Evolutionary conservation across 1,140 invertebrate species (phyloP), one percentile per base, ranked within the genome.

Genomic region (Arion vulgaris): DNA sequence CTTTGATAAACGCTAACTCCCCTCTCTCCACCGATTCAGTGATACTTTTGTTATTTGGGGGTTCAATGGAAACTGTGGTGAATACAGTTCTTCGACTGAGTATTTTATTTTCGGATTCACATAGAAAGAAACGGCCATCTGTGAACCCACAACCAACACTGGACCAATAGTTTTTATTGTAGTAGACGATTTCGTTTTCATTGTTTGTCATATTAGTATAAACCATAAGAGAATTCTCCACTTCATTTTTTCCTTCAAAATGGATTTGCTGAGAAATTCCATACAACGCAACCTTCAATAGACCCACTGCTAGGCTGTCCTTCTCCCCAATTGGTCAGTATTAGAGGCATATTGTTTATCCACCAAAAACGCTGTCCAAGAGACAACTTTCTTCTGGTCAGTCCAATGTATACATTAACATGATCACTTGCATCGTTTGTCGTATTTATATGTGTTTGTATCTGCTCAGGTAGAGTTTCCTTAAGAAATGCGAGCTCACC

Each of bases 81-180:
- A 17, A 36, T 9, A 9, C 5, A 32, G 34, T 36, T 36, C 2
- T 41, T 15, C 17, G 39, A 26, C 13, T 38, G 9, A 38, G 17
- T 4, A 36, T 13, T 72, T 72, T 72, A 36, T 38, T 72, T 72
- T 38, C 69, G 9, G 39, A 36, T 26, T 72, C 69, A n/a, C 69
- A 72, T n/a, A 72, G 17, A 41, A 11, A 36, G 34, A 72, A 41
- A 36, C 69, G 34, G 7, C 34, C 34, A 72, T 38, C 26, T 72
- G 19, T 72, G 34, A 38, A 36, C 17, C 69, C 69, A 72, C 69
- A 72, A n/a, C 69, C 69, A 41, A 72, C 39, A n/a, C 69, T 72
- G 69, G 34, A 17, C 69, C 69, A 72, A 23, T 36, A 23, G 19
- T 41, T 77, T 49, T 19, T 49, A 49, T 19, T 69, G 66, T 19